Evolutionary conservation across 2,888 invertebrate species (phyloP), one percentile per base, ranked within the genome.

Genomic region (Apoderus coryli): DNA sequence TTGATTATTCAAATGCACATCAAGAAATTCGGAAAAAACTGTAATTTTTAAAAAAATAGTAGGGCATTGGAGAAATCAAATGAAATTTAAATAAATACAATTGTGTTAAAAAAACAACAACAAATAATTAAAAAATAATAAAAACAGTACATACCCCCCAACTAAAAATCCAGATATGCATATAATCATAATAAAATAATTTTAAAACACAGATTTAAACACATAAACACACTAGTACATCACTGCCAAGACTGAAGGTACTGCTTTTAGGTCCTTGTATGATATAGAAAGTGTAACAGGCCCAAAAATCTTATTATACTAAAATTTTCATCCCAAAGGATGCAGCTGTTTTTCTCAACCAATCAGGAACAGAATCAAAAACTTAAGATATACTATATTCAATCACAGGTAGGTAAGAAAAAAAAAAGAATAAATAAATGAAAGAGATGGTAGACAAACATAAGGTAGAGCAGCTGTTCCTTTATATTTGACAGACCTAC

Each of bases 131-230:
- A 16, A 22, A 10, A 24, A 30, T 10, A 53, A 53, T 19, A 35
- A 42, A 36, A 38, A 25, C 26, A 26, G 29, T 24, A 41, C 42
- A 47, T 52, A 63, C 65, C 63, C 65, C 59, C 62, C 65, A 53
- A 59, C 64, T 54, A 63, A 59, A 61, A 68, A 68, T 56, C 68
- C 68, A 31, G 68, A 68, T 50, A 68, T 67, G 49, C 68, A 68
- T 51, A 68, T 67, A 47, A 68, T 64, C 68, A 68, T 68, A 37
- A 47, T 57, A 19, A 15, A 31, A n/a, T n/a, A n/a, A n/a, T n/a
- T n/a, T n/a, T n/a, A n/a, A n/a, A n/a, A n/a, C n/a, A n/a, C n/a
- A n/a, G n/a, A n/a, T n/a, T n/a, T n/a, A n/a, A n/a, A n/a, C n/a
- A n/a, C n/a, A n/a, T n/a, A n/a, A n/a, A n/a, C n/a, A n/a, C n/a